Evolutionary conservation across 2,797 vertebrate genomes (phyloP), one percentile per base, ranked within the genome.

Genomic region (Dendrocincla tyrannina): DNA sequence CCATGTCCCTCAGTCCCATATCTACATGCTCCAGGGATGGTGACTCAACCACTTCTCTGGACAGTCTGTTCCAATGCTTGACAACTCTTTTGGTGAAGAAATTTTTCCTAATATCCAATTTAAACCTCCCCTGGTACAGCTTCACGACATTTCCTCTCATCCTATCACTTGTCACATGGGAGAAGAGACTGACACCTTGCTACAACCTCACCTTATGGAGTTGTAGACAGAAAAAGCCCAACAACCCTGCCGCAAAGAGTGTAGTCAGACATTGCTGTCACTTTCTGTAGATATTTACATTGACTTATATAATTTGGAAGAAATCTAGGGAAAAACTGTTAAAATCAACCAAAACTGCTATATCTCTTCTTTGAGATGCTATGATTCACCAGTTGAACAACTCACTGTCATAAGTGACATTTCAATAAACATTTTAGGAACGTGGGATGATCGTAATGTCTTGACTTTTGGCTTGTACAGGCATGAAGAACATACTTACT

Each of bases 221-320:
- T 0, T 0, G 24, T 23, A 55, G n/a, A 33, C 23, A 55, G 17
- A 0, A 0, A 73, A 72, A 60, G 24, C 20, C 20, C 3, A 1
- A 6, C 27, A 4, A 3, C 4, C 5, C 39, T 10, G 13, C 39
- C 14, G 5, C 39, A 39, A 86, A 62, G 3, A 2, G 1, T 19
- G 14, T 6, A 33, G 55, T 41, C 41, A 42, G 56, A 62, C 25
- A 86, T 63, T 25, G 10, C 7, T 12, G 4, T 49, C 17, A 25
- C 20, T 75, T 93, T 85, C 62, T 35, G 30, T 41, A 88, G 85
- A 37, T 89, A 76, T 23, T 62, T 87, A 7, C n/a, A 75, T 77
- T 3, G 3, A 66, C 41, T 67, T 47, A 79, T 79, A 47, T 28
- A 17, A 25, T 19, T 41, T 7, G 44, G 46, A 53, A 64, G 12